A percentile compares a stretch with the other conserved stretches of the same genome.
Evolutionary conservation across 2,888 invertebrate genomes (phyloP).

Genomic region (Volucella bombylans): DNA sequence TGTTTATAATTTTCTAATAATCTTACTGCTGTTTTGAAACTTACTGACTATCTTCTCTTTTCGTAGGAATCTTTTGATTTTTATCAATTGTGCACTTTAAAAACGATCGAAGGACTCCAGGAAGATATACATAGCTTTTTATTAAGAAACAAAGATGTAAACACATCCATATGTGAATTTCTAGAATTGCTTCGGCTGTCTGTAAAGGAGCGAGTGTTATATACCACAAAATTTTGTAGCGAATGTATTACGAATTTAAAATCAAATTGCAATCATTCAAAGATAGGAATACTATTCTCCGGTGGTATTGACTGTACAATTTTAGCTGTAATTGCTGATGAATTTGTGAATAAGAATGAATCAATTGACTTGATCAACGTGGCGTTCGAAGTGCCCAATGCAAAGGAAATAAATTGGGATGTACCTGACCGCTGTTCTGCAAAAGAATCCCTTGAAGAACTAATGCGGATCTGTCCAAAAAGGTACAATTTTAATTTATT

Average conservation of each 20-base stretch:
- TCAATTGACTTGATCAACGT: slow-evolving; percentile 96
- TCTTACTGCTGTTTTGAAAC: not conserved
- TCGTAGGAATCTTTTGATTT: slow-evolving; percentile 76
- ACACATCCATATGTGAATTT: slow-evolving; percentile 79
- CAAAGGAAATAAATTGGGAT: slow-evolving; percentile 83
- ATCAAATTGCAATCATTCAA: slow-evolving; percentile 84
- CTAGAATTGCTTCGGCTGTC: slow-evolving; percentile 84
- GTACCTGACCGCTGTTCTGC: slow-evolving; percentile 95
- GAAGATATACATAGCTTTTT: slow-evolving; percentile 81
- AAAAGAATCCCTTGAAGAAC: slow-evolving; percentile 86
- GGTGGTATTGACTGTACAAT: slow-evolving; percentile 98
- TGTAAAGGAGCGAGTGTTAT: slow-evolving; percentile 85
- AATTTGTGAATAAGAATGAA: slow-evolving; percentile 85
- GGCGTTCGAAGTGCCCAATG: slow-evolving; percentile 87
- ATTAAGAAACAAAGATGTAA: slow-evolving; percentile 78
- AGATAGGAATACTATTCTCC: slow-evolving; percentile 94
- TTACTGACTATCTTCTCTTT: slow-evolving; percentile 47
- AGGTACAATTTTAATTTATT: slow-evolving; percentile 79
- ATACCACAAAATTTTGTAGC: slow-evolving; percentile 86
- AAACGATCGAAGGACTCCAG: too few species aligned
- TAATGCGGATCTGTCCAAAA: slow-evolving; percentile 87
- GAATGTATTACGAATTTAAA: slow-evolving; percentile 83
- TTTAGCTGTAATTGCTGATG: slow-evolving; percentile 90
- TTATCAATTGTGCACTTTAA: slow-evolving; percentile 67
- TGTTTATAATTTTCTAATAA: not conserved